Conservation (phyloP, 2,797 vertebrate species). For the Lemur catta region DNA sequence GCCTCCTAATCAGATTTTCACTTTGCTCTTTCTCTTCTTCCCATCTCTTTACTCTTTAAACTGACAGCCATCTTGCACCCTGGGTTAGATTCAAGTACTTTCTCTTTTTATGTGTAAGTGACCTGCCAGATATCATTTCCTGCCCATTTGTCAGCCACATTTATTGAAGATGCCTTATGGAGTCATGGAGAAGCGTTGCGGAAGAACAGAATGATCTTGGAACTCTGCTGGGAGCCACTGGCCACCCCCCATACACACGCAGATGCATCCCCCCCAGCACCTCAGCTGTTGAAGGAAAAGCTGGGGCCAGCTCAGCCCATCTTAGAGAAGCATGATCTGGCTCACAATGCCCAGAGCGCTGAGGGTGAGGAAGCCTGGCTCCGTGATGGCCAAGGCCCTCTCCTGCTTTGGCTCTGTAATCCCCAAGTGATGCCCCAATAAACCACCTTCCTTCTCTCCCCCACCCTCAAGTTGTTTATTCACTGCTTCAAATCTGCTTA, state of each 20-base stretch:
- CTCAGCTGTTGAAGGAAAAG: not conserved
- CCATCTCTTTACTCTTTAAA: not conserved
- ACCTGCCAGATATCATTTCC: not conserved
- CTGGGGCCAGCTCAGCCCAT: not conserved
- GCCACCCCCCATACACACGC: no score
- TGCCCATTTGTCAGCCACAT: not conserved
- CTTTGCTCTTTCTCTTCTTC: not conserved
- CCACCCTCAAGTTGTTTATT: not conserved
- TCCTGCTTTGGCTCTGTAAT: not conserved
- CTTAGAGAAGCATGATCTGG: not conserved
- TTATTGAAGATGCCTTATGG: not conserved
- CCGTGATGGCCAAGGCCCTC: not conserved
- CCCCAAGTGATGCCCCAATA: not conserved
- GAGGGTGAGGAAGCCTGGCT: no score
- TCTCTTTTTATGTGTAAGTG: not conserved
- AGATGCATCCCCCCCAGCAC: not conserved
- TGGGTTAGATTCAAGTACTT: not conserved
- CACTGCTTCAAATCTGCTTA: not conserved
- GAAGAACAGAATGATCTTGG: not conserved
- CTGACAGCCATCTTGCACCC: not conserved
- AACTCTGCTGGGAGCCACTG: not conserved
- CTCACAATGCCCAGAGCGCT: not conserved
- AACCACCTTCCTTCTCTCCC: not conserved
- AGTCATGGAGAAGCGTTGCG: not conserved
- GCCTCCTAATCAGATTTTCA: not conserved